phyloP scores from a whole-genome alignment of 2,797 vertebrate species.

The Heteromormyrus szaboi region DNA sequence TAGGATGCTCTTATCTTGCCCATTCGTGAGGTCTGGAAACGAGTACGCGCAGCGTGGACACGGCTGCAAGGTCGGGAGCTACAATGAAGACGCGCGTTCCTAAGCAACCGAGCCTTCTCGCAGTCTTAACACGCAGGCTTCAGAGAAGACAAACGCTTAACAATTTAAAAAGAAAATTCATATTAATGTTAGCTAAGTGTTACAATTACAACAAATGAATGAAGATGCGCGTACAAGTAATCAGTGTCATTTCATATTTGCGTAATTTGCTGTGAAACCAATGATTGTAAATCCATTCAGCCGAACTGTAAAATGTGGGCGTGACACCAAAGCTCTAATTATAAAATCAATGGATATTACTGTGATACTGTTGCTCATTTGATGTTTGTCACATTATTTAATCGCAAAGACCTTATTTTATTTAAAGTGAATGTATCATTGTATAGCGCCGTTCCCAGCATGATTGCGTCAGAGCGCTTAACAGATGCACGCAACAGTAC shows the following conservation, averaged over 20 bases:
- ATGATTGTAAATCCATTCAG: conserved; percentile 12
- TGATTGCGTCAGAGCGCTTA: not conserved
- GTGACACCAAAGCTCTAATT: conserved; percentile 15
- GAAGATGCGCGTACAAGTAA: not conserved
- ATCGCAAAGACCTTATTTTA: not conserved
- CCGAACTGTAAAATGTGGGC: conserved; percentile 10
- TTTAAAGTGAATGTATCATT: not conserved
- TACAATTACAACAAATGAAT: not conserved
- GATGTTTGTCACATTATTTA: conserved; percentile 7
- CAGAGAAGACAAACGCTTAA: not conserved
- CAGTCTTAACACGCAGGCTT: conserved; percentile 22
- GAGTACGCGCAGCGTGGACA: conserved; percentile 63
- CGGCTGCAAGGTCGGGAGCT: conserved; percentile 52
- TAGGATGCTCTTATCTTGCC: conserved; percentile 41
- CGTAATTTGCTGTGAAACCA: not conserved
- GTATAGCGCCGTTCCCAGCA: not conserved
- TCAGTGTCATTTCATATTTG: not conserved
- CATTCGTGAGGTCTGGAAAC: conserved; percentile 48
- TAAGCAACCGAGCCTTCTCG: conserved; percentile 68
- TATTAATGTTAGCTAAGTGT: not conserved
- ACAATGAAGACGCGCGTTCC: conserved; percentile 66
- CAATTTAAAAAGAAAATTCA: conserved; percentile 15
- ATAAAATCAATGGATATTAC: conserved; percentile 14
- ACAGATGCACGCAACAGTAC: conserved; percentile 1
- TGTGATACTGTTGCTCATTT: not conserved